Base-by-base conservation (phyloP, 2,113 vertebrate genomes). In the Syngnathus floridae region DNA sequence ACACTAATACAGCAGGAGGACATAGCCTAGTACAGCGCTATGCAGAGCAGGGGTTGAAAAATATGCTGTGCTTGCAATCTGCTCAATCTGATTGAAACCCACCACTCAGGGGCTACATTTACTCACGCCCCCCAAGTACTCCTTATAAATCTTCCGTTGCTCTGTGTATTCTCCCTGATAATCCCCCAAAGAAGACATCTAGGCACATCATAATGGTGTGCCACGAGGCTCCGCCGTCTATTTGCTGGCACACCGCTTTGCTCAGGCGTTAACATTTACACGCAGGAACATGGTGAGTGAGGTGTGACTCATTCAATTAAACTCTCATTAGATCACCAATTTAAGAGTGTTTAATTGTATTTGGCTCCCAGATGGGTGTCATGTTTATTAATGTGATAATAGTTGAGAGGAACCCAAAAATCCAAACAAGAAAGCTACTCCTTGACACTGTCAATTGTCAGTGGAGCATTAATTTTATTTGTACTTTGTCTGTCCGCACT, bases 1-100 rank as follows among this genome's bases (percentile, higher is more conserved):
- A 90, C 75, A 31, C 79, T 87, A 87, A 89, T 87, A 87, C 86
- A 84, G 84, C 87, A 78, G 77, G 81, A 85, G 84, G 82, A 86
- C 82, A 73, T 72, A 83, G 85, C 79, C 84, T 76, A 78, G 84
- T 82, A 17, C 86, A 83, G 88, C 80, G 82, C 85, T 86, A 89
- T 88, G 88, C 88, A 89, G 88, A 89, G 80, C 82, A 86, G 85
- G 67, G n/a, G 63, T 76, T 80, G 81, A 88, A 65, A 82, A 87
- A 87, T 87, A 81, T 88, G 87, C 88, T 87, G 87, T 62, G 82
- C 83, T 86, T 84, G 85, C 86, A 87, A 56, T 74, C 82, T 69
- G 76, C 76, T 84, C 86, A 74, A 82, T 84, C 87, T 88, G 86
- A 90, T 86, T 87, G 86, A 87, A 88, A 80, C 79, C 48, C 85